These are phyloP conservation scores for Alces alces DNA, from an alignment of 2,113 vertebrate species.

Conservation along the genomic window DNA sequence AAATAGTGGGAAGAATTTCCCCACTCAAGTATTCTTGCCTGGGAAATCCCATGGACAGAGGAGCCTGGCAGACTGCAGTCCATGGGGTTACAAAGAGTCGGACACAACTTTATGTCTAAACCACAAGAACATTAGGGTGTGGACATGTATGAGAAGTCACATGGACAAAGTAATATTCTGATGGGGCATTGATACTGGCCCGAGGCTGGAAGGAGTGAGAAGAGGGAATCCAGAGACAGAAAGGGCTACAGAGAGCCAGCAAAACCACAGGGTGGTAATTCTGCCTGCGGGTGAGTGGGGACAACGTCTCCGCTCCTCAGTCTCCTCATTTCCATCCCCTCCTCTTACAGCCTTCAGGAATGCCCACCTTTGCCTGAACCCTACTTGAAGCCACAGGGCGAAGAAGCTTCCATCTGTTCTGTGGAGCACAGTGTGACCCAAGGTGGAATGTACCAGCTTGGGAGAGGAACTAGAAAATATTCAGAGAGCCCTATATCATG, in stretches of 20 bases:
- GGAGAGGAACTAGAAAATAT: not conserved
- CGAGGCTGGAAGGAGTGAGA: not conserved
- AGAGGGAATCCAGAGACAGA: not conserved
- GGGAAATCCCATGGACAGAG: not conserved
- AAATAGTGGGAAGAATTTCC: not conserved
- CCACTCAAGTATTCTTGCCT: not conserved
- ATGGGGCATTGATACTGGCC: not conserved
- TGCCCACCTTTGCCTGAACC: not conserved
- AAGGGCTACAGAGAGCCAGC: not conserved
- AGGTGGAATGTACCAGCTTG: not conserved
- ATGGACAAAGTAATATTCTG: not conserved
- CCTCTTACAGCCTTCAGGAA: not conserved
- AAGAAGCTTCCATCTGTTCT: not conserved
- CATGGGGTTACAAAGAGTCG: not conserved
- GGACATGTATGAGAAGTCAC: not conserved
- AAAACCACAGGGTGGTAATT: not conserved
- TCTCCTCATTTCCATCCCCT: not conserved
- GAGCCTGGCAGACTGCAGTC: not conserved
- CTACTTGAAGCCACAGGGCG: not conserved
- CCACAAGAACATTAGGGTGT: not conserved
- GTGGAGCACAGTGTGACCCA: not conserved
- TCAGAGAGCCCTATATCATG: rapidly evolving
- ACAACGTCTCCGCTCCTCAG: no score
- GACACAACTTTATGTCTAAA: not conserved
- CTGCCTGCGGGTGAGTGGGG: not conserved